Percentiles rank a stretch among this genome's conserved stretches.
These are phyloP conservation scores for Sycophila texana DNA, from an alignment of 2,888 invertebrate genomes.

Conservation along the genomic window DNA sequence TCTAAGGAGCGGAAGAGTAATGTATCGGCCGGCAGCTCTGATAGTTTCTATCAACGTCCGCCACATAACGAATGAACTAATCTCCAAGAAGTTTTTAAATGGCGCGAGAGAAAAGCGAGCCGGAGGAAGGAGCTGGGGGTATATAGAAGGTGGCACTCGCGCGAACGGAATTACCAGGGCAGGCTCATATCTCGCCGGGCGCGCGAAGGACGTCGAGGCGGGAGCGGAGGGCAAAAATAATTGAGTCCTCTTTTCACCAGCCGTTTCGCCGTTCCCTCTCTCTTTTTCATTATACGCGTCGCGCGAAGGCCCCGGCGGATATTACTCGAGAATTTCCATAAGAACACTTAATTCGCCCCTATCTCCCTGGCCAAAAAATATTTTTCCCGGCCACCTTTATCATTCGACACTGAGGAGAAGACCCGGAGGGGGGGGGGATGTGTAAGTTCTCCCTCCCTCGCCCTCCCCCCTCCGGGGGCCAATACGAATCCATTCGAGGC, in stretches of 20 bases:
- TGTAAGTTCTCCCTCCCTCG: slow-evolving; percentile 60
- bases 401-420: slow-evolving; percentile 60
- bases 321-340: slow-evolving; percentile 70
- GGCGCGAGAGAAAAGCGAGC: slow-evolving; percentile 41
- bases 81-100: slow-evolving; percentile 62
- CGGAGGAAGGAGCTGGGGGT: slow-evolving; percentile 6
- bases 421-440: not conserved
- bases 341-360: slow-evolving; percentile 64
- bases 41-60: slow-evolving; percentile 57
- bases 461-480: slow-evolving; percentile 46
- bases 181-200: slow-evolving; percentile 58
- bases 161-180: slow-evolving; percentile 52
- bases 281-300: slow-evolving; percentile 66
- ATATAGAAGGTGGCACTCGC: slow-evolving; percentile 24
- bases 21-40: slow-evolving; percentile 51
- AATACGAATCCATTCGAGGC: slow-evolving; percentile 64
- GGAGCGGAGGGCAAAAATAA: slow-evolving; percentile 60
- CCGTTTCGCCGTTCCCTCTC: slow-evolving; percentile 60
- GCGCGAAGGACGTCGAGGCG: slow-evolving; percentile 4
- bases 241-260: slow-evolving; percentile 62
- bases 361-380: slow-evolving; percentile 63
- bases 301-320: slow-evolving; percentile 57
- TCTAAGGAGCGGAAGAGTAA: slow-evolving; percentile 45
- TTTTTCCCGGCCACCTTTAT: slow-evolving; percentile 63
- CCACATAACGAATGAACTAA: slow-evolving; percentile 57